Conservation (phyloP, 2,797 vertebrate species). For the Bothrops alternatus region DNA sequence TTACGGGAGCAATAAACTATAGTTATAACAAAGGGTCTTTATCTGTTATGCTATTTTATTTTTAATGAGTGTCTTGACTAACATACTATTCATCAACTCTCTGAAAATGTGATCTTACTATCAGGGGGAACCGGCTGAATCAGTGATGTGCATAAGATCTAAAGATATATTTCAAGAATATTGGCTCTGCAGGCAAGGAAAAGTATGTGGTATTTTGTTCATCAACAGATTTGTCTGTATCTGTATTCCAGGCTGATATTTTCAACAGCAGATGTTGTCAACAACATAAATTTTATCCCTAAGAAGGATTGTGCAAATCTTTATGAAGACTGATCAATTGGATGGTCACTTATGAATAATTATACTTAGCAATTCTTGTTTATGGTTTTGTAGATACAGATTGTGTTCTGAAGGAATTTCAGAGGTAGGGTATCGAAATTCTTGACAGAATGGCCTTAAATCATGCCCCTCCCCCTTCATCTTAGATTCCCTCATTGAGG, state of each 20-base stretch:
- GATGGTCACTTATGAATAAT: not conserved
- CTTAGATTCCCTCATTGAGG: not conserved
- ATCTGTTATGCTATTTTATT: slow-evolving; percentile 19
- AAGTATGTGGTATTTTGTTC: not conserved
- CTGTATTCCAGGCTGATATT: not conserved
- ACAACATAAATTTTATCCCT: not conserved
- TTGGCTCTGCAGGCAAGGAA: not conserved
- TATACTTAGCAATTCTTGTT: not conserved
- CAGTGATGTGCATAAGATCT: not conserved
- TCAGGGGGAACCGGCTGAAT: not conserved
- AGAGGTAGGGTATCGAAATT: not conserved
- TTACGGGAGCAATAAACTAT: slow-evolving; percentile 25
- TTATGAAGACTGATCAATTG: not conserved
- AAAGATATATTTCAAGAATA: not conserved
- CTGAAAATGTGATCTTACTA: not conserved
- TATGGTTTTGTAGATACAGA: not conserved
- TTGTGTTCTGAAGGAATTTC: not conserved
- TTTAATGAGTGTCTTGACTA: slow-evolving; percentile 18
- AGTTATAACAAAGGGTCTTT: slow-evolving; percentile 25
- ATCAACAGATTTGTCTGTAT: not conserved
- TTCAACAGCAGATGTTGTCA: not conserved
- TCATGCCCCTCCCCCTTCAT: not conserved
- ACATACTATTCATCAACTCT: not conserved
- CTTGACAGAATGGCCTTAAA: not conserved
- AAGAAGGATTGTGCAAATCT: not conserved